These are phyloP conservation scores for Cinclus cinclus DNA, from an alignment of 2,113 vertebrate species.

Conservation along the genomic window DNA sequence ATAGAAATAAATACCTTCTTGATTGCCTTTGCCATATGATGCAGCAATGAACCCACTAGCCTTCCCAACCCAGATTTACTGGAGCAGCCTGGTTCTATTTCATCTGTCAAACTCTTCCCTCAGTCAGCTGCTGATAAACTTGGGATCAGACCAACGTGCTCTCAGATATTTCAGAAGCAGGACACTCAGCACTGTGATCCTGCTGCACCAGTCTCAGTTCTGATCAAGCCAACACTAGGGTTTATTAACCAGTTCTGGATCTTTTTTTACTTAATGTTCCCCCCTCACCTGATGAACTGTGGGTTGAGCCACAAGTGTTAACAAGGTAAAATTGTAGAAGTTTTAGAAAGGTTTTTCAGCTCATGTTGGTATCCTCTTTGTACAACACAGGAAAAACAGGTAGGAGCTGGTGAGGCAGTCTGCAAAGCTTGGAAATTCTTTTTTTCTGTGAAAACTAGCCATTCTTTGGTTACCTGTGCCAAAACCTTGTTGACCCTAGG, in stretches of 20 bases:
- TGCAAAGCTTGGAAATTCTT: not conserved
- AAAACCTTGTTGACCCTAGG: not conserved
- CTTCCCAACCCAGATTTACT: not conserved
- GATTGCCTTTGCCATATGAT: fast-evolving
- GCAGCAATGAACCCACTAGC: not conserved
- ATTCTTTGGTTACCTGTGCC: not conserved
- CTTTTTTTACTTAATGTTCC: fast-evolving
- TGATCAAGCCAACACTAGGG: not conserved
- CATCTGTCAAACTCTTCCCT: not conserved
- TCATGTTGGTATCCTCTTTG: not conserved
- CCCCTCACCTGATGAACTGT: not conserved
- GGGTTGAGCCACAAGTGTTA: not conserved
- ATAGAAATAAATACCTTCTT: not conserved
- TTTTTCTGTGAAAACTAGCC: not conserved
- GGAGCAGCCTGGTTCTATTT: not conserved
- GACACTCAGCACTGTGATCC: not conserved
- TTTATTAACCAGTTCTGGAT: not conserved
- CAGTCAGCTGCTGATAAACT: not conserved
- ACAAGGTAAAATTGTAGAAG: not conserved
- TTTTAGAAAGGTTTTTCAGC: not conserved
- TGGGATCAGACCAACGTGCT: fast-evolving
- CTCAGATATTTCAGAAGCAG: not conserved
- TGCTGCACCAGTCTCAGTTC: not conserved
- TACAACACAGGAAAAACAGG: not conserved
- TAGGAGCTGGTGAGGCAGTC: not conserved